Evolutionary conservation across 2,113 vertebrate genomes (phyloP).

Genomic region (Irena cyanogastra): DNA sequence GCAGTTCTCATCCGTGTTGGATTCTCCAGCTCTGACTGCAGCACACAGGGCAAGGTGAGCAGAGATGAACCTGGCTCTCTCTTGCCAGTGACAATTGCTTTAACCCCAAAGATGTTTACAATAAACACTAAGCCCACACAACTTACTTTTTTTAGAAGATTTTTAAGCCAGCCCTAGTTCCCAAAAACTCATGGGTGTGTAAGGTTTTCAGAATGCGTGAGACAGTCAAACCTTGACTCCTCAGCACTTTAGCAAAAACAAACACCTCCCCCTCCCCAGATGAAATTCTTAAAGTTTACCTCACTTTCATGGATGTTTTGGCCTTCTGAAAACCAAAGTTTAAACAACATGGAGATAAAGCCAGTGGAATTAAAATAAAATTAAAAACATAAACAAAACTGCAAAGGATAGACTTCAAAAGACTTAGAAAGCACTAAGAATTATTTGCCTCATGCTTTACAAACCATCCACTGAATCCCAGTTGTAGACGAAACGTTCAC

Average conservation of each 20-base stretch:
- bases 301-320: background rate
- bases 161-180: background rate
- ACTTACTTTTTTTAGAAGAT: background rate
- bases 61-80: background rate
- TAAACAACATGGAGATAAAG: background rate
- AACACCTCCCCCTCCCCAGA: accelerated
- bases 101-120: background rate
- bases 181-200: background rate
- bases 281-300: background rate
- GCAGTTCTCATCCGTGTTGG: background rate
- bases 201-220: background rate
- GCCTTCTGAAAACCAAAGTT: background rate
- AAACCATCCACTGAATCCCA: background rate
- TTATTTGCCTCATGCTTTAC: background rate
- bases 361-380: background rate
- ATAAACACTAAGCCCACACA: background rate
- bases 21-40: background rate
- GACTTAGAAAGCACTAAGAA: background rate
- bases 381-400: background rate
- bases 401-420: background rate
- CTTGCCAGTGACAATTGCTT: background rate
- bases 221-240: background rate
- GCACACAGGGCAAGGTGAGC: background rate
- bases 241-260: background rate
- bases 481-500: background rate